Evolutionary conservation across 1,140 invertebrate genomes (phyloP).

Genomic region (Probaryconus sp.): DNA sequence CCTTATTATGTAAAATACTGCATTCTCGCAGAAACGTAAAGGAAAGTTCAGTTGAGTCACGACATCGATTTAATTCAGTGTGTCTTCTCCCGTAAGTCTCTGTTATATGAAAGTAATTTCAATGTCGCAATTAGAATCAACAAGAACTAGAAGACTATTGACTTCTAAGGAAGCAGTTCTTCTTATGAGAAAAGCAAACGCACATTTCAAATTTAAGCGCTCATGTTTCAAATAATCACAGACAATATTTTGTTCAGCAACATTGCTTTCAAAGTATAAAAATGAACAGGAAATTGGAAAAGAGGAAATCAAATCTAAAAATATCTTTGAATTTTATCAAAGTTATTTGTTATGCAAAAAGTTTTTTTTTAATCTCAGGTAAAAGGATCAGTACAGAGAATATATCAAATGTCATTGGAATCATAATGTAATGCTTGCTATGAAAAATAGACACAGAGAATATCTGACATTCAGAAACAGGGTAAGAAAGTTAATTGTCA

Average conservation of each 20-base stretch:
- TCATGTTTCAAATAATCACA: no score
- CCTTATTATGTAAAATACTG: constrained; percentile 55
- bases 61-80: constrained; percentile 48
- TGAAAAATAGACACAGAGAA: constrained; percentile 7
- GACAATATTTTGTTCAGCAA: no score
- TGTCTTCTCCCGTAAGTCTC: constrained; percentile 36
- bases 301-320: no score
- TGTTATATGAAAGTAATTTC: constrained; percentile 47
- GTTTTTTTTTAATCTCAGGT: no score
- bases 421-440: background rate
- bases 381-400: no score
- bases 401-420: constrained; percentile 28
- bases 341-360: background rate
- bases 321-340: no score
- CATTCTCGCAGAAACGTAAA: constrained; percentile 50
- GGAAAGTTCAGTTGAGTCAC: constrained; percentile 58
- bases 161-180: no score
- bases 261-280: no score
- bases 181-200: no score
- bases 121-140: constrained; percentile 18
- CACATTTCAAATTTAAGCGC: no score
- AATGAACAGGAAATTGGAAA: no score
- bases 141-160: no score
- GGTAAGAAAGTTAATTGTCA: constrained; percentile 38
- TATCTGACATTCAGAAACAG: constrained; percentile 31